phyloP scores from a whole-genome alignment of 2,113 vertebrate genomes.

The Brienomyrus brachyistius region DNA sequence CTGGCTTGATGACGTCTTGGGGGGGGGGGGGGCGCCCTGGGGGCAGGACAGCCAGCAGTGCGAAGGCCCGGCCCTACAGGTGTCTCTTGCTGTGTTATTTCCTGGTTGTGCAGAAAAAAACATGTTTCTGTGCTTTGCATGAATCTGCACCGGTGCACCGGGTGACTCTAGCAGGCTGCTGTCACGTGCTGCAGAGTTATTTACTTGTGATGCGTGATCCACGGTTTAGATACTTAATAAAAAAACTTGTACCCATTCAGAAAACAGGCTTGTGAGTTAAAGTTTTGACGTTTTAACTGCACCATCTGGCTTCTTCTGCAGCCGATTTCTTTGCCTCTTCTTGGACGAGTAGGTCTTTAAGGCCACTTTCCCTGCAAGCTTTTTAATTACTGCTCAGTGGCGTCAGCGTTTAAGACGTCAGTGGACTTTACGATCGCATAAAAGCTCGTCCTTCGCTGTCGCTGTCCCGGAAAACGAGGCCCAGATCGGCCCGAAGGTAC shows the following conservation, averaged over 20 bases:
- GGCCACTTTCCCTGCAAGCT: not conserved
- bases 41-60: not conserved
- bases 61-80: not conserved
- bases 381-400: not conserved
- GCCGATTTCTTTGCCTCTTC: not conserved
- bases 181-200: not conserved
- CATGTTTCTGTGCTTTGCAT: not conserved
- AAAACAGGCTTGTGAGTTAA: not conserved
- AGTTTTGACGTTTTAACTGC: not conserved
- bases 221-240: not conserved
- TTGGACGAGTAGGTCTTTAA: not conserved
- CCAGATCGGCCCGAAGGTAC: not conserved
- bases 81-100: not conserved
- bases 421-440: not conserved
- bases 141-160: not conserved
- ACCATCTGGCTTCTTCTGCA: not conserved
- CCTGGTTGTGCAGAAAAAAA: not conserved
- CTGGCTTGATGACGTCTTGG: not conserved
- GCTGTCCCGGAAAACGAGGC: not conserved
- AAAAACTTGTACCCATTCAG: not conserved
- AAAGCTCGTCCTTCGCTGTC: not conserved
- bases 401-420: not conserved
- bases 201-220: not conserved
- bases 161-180: not conserved
- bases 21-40: not conserved